Conservation (phyloP, 2,888 invertebrate genomes). For the Erebia epiphron region DNA sequence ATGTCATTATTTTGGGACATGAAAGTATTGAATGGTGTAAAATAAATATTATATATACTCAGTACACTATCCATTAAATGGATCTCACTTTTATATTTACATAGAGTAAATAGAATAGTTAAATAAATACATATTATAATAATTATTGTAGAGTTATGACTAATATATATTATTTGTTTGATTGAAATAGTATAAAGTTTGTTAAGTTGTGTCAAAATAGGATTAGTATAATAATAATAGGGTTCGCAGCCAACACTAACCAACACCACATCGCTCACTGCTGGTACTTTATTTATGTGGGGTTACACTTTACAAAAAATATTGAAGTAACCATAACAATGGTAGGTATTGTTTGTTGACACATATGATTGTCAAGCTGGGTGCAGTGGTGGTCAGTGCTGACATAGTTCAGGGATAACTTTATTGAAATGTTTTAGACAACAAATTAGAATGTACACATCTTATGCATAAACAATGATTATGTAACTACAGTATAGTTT, state of each 20-base stretch:
- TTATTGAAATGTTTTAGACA: neutral
- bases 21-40: neutral
- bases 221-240: slow-evolving; percentile 2
- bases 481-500: neutral
- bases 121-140: neutral
- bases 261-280: neutral
- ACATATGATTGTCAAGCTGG: neutral
- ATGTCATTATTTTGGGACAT: neutral
- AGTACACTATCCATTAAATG: slow-evolving; percentile 49
- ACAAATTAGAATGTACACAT: neutral
- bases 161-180: slow-evolving; percentile 27
- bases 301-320: too few relatives aligned
- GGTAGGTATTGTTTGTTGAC: neutral
- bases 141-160: slow-evolving; percentile 24
- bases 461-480: neutral
- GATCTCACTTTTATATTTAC: slow-evolving; percentile 74
- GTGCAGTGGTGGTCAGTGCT: neutral
- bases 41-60: neutral
- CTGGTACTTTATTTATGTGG: neutral
- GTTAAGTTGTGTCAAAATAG: slow-evolving; percentile 25
- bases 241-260: neutral
- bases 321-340: too few relatives aligned
- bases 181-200: slow-evolving; percentile 24
- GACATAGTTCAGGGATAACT: neutral
- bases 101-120: slow-evolving; percentile 49